Evolutionary conservation across 2,797 vertebrate genomes (phyloP).

Genomic region (Micrastur ruficollis): DNA sequence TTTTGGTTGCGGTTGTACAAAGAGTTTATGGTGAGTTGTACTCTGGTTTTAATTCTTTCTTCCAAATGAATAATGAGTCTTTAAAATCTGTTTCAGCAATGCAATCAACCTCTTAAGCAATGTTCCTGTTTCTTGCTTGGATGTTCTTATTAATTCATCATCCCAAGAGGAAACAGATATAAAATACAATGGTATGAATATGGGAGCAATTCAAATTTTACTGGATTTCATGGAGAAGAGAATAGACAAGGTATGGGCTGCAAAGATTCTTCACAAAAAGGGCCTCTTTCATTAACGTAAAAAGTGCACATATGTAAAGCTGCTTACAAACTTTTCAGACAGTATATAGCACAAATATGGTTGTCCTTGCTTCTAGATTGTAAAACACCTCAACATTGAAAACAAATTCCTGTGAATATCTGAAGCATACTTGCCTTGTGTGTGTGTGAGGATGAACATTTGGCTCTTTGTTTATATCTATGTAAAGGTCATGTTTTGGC

Average conservation of each 20-base stretch:
- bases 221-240: slow-evolving; percentile 96
- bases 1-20: not conserved
- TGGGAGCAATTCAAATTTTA: slow-evolving; percentile 86
- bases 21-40: not conserved
- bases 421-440: not conserved
- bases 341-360: not conserved
- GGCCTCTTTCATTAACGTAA: not conserved
- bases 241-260: slow-evolving; percentile 90
- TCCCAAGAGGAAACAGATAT: slow-evolving; percentile 82
- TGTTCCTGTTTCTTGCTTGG: slow-evolving; percentile 91
- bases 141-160: slow-evolving; percentile 87
- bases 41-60: slow-evolving; percentile 10
- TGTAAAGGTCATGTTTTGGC: not conserved
- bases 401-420: not conserved
- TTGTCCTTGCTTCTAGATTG: not conserved
- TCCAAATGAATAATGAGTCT: slow-evolving; percentile 46
- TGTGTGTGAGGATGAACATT: not conserved
- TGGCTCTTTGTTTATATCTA: not conserved
- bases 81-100: slow-evolving; percentile 82
- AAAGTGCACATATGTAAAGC: not conserved
- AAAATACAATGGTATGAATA: slow-evolving; percentile 89
- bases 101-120: slow-evolving; percentile 97
- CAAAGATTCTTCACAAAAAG: not conserved
- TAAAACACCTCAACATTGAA: not conserved
- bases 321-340: not conserved